Evolutionary conservation across 1,140 invertebrate genomes (phyloP), one percentile per base, ranked within the genome.

Genomic region (Popillia japonica): DNA sequence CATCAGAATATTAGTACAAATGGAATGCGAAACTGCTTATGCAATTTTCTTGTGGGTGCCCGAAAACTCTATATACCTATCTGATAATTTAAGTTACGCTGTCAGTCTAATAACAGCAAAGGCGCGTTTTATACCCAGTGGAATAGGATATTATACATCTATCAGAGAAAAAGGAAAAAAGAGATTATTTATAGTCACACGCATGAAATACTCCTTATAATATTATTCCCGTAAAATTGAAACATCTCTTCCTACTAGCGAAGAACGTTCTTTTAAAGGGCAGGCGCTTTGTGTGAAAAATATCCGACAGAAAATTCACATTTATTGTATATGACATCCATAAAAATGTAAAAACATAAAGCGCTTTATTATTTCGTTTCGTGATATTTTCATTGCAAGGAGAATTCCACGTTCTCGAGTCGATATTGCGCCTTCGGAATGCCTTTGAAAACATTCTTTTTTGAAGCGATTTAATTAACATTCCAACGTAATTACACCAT

Each of bases 221-320:
- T 55, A 55, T 55, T 55, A 55, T 55, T 55, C 48, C 48, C 48
- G 48, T 55, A 55, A 55, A 55, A 55, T 55, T 55, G 48, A 55
- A 55, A 55, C 48, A 55, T 55, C 48, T 55, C 48, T 55, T 55
- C 48, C 14, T 17, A 17, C 48, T 55, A 55, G 27, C 14, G 48
- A 55, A 55, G 14, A 55, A 7, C 48, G 14, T 55, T 55, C 48
- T 17, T 17, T 55, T 55, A 20, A 55, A 55, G 48, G 48, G 48
- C 48, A 6, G 6, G 17, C 48, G 48, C 17, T 55, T 55, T 55
- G 48, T 17, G 14, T 55, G 48, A 55, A 55, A 55, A 55, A 55
- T 55, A 55, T 55, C 48, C 48, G 48, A 17, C 48, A 17, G 48
- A 55, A 55, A 55, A 55, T 55, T 55, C 48, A n/a, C 48, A 55